Percentiles rank a stretch among this genome's conserved stretches.
Evolutionary conservation across 2,888 invertebrate genomes (phyloP).

Genomic region (Brachyptera putata): DNA sequence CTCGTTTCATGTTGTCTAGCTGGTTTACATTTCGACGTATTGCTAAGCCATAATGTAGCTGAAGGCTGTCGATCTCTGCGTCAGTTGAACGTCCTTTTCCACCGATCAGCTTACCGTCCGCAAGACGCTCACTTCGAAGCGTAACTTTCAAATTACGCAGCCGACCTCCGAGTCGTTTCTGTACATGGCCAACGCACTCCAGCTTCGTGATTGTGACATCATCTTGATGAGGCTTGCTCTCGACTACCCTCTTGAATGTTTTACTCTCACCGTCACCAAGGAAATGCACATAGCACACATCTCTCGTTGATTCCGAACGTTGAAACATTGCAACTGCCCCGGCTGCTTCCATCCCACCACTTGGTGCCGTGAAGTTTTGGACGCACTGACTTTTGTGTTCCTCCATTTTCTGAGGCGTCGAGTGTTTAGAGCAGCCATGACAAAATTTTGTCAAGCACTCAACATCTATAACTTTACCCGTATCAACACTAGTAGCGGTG

Average conservation of each 20-base stretch:
- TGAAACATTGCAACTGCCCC: neutral
- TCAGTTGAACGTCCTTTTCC: neutral
- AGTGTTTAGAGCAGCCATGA: too few species aligned
- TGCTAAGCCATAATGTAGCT: too few species aligned
- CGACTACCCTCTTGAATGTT: neutral
- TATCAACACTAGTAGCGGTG: too few species aligned
- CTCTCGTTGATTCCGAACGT: neutral
- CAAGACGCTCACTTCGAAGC: neutral
- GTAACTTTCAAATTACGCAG: neutral
- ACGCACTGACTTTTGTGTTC: too few species aligned
- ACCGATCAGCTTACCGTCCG: neutral
- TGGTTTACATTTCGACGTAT: too few species aligned
- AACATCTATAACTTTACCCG: too few species aligned
- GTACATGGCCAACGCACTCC: neutral
- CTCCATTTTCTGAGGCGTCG: too few species aligned
- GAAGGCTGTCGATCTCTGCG: neutral
- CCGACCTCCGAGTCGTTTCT: neutral
- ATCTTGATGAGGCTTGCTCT: neutral
- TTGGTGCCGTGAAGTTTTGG: too few species aligned
- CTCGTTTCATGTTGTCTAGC: constrained; percentile 5
- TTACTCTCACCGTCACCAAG: neutral
- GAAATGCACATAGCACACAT: neutral
- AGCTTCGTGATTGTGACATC: neutral
- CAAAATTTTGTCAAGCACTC: too few species aligned
- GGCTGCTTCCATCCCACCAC: neutral